These are phyloP conservation scores for Zaprionus gabonicus DNA, from an alignment of 1,140 invertebrate genomes.

Conservation along the genomic window DNA sequence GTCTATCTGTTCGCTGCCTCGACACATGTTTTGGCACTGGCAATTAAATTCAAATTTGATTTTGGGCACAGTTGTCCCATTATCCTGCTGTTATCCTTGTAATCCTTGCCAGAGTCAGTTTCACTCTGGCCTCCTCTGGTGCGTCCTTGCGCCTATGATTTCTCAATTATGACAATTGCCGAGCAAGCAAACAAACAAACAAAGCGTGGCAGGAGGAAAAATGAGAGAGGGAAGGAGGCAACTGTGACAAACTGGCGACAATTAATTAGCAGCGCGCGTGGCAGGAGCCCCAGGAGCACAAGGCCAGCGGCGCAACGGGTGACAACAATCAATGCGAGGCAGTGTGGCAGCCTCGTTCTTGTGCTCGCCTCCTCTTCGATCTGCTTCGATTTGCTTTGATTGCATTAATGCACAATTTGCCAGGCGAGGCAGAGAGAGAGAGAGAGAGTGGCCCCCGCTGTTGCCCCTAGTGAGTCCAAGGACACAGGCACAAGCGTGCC, in stretches of 20 bases:
- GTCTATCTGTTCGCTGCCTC: background rate
- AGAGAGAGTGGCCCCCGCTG: conserved; percentile 56
- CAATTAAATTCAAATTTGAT: conserved; percentile 76
- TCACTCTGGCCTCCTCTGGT: conserved; percentile 3
- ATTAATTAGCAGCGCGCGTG: conserved; percentile 72
- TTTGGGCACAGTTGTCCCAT: conserved; percentile 7
- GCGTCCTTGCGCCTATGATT: conserved; percentile 71
- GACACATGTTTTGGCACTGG: conserved; percentile 70
- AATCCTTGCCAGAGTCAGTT: background rate
- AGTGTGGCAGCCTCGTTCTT: background rate
- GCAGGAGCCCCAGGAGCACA: conserved; percentile 28
- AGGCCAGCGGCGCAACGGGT: conserved; percentile 36
- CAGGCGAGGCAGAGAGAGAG: background rate
- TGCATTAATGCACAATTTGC: conserved; percentile 55
- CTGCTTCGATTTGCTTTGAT: conserved; percentile 46
- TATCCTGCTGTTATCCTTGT: conserved; percentile 9
- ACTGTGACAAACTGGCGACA: conserved; percentile 39
- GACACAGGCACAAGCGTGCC: background rate
- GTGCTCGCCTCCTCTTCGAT: background rate
- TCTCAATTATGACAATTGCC: conserved; percentile 79
- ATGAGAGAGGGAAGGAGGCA: background rate
- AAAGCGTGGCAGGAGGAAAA: conserved; percentile 18
- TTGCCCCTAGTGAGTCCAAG: conserved; percentile 28
- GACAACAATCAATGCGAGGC: conserved; percentile 9
- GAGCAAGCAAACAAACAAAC: conserved; percentile 49